A percentile compares a stretch with the other conserved stretches of the same genome.
Conservation (phyloP, 2,113 vertebrate species). For the Brienomyrus brachyistius region DNA sequence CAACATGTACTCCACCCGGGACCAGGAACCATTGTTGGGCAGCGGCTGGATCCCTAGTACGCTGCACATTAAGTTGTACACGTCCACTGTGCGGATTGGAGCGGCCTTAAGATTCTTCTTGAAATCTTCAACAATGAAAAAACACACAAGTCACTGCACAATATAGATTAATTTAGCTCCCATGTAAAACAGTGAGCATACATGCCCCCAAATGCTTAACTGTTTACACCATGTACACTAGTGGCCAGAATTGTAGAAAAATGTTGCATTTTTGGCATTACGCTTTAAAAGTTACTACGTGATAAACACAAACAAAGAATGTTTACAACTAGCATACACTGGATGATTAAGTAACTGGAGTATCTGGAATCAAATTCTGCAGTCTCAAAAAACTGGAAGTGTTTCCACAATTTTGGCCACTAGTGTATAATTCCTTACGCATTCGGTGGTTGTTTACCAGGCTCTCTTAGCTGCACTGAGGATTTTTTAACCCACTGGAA, state of each 20-base stretch:
- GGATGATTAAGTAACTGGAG: not conserved
- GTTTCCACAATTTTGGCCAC: not conserved
- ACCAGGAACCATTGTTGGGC: constrained; percentile 95
- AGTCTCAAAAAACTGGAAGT: not conserved
- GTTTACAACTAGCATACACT: not conserved
- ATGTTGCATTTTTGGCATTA: not conserved
- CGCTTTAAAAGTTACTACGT: not conserved
- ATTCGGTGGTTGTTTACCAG: not conserved
- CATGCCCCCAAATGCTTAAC: not conserved
- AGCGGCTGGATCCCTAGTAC: constrained; percentile 67
- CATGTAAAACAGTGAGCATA: not conserved
- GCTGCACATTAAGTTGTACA: constrained; percentile 87
- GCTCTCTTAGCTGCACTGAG: not conserved
- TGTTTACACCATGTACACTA: not conserved
- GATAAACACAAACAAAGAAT: not conserved
- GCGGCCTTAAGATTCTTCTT: constrained; percentile 68
- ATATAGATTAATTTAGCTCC: not conserved
- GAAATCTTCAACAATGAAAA: constrained; percentile 70
- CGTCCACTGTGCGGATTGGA: constrained; percentile 77
- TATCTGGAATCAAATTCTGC: not conserved
- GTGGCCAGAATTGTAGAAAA: not conserved
- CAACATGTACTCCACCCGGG: constrained; percentile 55
- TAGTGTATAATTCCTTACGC: not conserved
- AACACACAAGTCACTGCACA: not conserved
- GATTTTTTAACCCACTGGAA: not conserved